These are phyloP conservation scores for Cisticola juncidis DNA, from an alignment of 2,113 vertebrate species.

Conservation along the genomic window DNA sequence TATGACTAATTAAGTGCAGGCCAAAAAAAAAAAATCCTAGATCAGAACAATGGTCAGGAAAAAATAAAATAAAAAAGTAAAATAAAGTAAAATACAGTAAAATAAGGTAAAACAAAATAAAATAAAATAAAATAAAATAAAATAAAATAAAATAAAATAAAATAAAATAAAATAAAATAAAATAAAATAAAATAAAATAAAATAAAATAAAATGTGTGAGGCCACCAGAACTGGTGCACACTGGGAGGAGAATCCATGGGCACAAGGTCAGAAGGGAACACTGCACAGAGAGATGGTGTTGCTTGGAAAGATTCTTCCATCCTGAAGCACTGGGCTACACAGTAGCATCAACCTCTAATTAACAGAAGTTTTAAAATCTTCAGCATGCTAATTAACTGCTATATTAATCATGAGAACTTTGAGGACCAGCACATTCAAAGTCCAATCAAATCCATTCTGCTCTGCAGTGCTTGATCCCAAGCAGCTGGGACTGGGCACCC, in stretches of 20 bases:
- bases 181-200: background rate
- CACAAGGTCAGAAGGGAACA: rapidly evolving
- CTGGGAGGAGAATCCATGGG: rapidly evolving
- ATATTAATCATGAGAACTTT: background rate
- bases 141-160: background rate
- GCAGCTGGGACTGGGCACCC: rapidly evolving
- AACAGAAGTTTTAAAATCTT: background rate
- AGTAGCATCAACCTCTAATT: background rate
- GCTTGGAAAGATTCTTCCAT: background rate
- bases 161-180: background rate
- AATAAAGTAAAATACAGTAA: too few species aligned
- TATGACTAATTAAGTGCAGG: background rate
- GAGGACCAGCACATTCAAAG: background rate
- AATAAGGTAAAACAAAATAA: too few species aligned
- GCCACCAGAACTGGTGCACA: background rate
- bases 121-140: background rate
- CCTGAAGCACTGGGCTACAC: background rate
- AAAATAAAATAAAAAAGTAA: background rate
- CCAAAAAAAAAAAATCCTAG: background rate
- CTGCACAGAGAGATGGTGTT: rapidly evolving
- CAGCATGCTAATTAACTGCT: background rate
- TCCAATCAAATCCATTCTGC: background rate
- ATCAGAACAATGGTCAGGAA: background rate
- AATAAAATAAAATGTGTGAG: background rate
- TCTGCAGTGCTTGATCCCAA: background rate